Conservation (phyloP, 1,140 invertebrate species). For the Conus ventricosus region DNA sequence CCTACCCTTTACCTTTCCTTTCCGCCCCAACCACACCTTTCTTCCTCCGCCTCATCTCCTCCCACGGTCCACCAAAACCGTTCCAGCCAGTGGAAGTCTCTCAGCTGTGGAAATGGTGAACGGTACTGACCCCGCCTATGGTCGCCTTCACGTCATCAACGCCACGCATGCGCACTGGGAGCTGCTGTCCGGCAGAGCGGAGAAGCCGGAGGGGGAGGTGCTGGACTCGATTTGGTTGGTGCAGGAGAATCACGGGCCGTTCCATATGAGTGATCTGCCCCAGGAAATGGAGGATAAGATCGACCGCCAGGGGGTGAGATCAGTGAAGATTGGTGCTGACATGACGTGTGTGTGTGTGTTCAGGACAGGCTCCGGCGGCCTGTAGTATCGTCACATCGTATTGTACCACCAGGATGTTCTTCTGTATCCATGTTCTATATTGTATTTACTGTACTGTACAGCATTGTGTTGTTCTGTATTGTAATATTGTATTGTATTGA, state of each 20-base stretch:
- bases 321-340: slow-evolving; percentile 5
- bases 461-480: too few species aligned
- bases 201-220: slow-evolving; percentile 74
- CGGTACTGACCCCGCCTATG: slow-evolving; percentile 77
- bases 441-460: too few species aligned
- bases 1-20: too few species aligned
- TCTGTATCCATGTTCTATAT: not conserved
- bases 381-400: not conserved
- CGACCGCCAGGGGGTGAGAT: slow-evolving; percentile 28
- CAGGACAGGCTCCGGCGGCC: not conserved
- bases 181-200: slow-evolving; percentile 83
- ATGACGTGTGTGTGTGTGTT: not conserved
- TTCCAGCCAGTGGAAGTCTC: too few species aligned
- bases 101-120: slow-evolving; percentile 79
- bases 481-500: too few species aligned
- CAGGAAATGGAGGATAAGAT: slow-evolving; percentile 45
- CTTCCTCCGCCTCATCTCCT: too few species aligned
- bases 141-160: slow-evolving; percentile 87
- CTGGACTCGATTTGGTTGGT: slow-evolving; percentile 63
- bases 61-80: too few species aligned
- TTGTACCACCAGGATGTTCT: not conserved
- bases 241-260: slow-evolving; percentile 62
- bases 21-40: too few species aligned
- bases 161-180: slow-evolving; percentile 91
- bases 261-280: slow-evolving; percentile 40